A percentile compares a stretch with the other conserved stretches of the same genome.
phyloP scores from a whole-genome alignment of 2,797 vertebrate species.

The Coreius guichenoti region DNA sequence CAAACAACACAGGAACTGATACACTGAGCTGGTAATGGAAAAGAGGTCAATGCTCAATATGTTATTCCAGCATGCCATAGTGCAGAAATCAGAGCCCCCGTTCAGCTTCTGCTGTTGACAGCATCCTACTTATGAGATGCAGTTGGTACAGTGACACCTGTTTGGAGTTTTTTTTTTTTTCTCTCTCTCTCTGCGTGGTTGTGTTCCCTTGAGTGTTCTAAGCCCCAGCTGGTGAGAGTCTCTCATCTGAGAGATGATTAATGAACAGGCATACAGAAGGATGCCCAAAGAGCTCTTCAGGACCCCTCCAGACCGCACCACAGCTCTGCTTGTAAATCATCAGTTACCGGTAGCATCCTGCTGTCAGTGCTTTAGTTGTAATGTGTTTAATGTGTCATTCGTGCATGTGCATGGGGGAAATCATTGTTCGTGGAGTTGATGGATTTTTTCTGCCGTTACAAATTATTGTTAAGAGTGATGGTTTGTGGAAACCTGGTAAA shows the following conservation, averaged over 20 bases:
- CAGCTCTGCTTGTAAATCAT: conserved; percentile 60
- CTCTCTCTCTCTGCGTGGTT: conserved; percentile 20
- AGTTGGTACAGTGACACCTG: conserved; percentile 61
- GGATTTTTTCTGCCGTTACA: conserved; percentile 9
- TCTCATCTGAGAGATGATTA: conserved; percentile 64
- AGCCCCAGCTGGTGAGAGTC: conserved; percentile 60
- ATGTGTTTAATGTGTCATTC: conserved; percentile 36
- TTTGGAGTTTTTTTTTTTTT: conserved; percentile 33
- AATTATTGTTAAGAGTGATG: not conserved
- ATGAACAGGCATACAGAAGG: conserved; percentile 60
- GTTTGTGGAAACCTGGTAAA: conserved; percentile 3
- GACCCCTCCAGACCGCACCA: conserved; percentile 53
- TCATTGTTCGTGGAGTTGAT: conserved; percentile 20
- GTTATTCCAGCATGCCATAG: conserved; percentile 45
- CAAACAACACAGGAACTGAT: conserved; percentile 32
- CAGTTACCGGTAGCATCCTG: conserved; percentile 27
- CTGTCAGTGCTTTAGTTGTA: conserved; percentile 42
- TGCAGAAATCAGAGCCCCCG: conserved; percentile 35
- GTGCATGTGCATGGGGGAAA: conserved; percentile 35
- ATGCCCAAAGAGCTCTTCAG: conserved; percentile 49
- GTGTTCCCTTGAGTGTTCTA: conserved; percentile 41
- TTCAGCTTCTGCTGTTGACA: conserved; percentile 42
- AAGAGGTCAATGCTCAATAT: conserved; percentile 43
- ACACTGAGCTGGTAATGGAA: conserved; percentile 24
- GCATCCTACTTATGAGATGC: conserved; percentile 45